Conservation (phyloP, 2,797 vertebrate genomes). For the Enteromius fasciolatus region DNA sequence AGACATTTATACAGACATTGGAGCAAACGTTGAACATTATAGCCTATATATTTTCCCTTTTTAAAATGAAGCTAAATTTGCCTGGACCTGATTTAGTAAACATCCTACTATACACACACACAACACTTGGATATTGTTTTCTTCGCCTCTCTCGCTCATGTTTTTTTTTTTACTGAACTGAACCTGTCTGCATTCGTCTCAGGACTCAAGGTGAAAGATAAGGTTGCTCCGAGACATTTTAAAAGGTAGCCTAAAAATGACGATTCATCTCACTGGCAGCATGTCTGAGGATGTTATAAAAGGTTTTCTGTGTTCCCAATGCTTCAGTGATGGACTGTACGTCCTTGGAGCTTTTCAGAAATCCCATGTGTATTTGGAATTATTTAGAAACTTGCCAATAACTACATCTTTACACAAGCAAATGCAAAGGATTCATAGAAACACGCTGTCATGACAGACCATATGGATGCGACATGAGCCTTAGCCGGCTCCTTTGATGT, state of each 20-base stretch:
- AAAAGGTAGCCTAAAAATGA: conserved; percentile 60
- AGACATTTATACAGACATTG: conserved; percentile 10
- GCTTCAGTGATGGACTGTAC: conserved; percentile 52
- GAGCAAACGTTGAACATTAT: conserved; percentile 5
- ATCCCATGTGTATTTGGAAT: conserved; percentile 59
- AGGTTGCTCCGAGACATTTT: conserved; percentile 63
- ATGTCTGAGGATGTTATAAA: conserved; percentile 59
- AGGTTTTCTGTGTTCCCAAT: conserved; percentile 60
- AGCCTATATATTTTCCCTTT: conserved; percentile 6
- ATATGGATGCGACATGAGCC: conserved; percentile 24
- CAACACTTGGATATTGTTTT: conserved; percentile 8
- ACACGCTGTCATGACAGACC: conserved; percentile 11
- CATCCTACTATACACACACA: neutral
- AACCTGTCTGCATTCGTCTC: conserved; percentile 62
- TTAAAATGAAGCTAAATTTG: conserved; percentile 2
- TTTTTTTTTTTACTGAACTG: conserved; percentile 23
- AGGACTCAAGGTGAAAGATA: conserved; percentile 60
- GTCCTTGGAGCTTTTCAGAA: conserved; percentile 50
- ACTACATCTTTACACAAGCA: conserved; percentile 34
- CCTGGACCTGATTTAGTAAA: neutral
- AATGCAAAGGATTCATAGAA: conserved; percentile 19
- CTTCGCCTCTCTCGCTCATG: neutral
- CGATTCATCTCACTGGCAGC: conserved; percentile 61
- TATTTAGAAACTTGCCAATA: conserved; percentile 49
- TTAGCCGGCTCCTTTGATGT: conserved; percentile 17